Percentiles rank a stretch among this genome's conserved stretches.
phyloP scores from a whole-genome alignment of 2,113 vertebrate species.

The Psittacara wagleri region DNA sequence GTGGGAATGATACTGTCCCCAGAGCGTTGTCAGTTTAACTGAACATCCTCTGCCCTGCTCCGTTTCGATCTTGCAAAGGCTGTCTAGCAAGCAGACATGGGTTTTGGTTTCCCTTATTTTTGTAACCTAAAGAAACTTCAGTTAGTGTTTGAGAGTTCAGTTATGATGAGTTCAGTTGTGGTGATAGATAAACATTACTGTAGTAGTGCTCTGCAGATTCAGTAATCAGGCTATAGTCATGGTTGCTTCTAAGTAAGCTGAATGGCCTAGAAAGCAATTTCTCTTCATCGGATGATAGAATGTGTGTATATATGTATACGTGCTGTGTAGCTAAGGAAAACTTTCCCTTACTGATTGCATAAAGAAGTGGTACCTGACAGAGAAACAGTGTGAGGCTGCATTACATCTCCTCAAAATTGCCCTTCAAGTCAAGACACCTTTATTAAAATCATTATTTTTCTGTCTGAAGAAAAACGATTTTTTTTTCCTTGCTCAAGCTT shows the following conservation, averaged over 20 bases:
- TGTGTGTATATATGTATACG: not conserved
- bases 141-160: not conserved
- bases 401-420: not conserved
- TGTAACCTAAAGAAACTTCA: not conserved
- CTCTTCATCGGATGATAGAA: not conserved
- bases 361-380: not conserved
- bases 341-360: not conserved
- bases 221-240: not conserved
- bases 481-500: conserved; percentile 18
- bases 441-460: not conserved
- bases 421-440: not conserved
- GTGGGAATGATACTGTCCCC: not conserved
- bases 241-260: not conserved
- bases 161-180: not conserved
- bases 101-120: not conserved
- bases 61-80: not conserved
- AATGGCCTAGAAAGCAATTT: conserved; percentile 9
- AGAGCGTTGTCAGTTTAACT: not conserved
- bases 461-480: not conserved
- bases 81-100: not conserved
- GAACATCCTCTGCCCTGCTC: not conserved
- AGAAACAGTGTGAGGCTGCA: not conserved
- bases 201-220: not conserved
- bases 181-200: not conserved
- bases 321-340: not conserved